Percentiles rank a stretch among this genome's conserved stretches.
Evolutionary conservation across 2,113 vertebrate species (phyloP).

Genomic region (Galbula dea): DNA sequence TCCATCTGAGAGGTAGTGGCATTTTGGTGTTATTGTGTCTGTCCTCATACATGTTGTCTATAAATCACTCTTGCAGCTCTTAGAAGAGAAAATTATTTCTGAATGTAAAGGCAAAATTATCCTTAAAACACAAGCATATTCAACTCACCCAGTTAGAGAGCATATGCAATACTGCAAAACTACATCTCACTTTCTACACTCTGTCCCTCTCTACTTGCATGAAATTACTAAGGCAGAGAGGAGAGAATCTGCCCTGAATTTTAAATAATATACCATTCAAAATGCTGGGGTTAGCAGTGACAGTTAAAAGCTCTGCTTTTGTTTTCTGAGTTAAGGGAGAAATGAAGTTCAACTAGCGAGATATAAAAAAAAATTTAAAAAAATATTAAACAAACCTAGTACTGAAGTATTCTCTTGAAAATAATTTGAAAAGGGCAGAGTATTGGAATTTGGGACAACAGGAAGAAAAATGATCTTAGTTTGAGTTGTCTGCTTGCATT

Average conservation of each 20-base stretch:
- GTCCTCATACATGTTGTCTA: neutral
- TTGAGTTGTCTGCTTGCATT: constrained; percentile 66
- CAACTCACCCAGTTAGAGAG: neutral
- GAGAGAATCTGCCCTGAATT: constrained; percentile 64
- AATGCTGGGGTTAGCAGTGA: constrained; percentile 53
- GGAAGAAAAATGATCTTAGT: constrained; percentile 77
- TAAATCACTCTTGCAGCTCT: neutral
- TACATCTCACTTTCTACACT: neutral
- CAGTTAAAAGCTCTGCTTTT: constrained; percentile 44
- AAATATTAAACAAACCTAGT: neutral
- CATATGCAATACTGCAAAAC: neutral
- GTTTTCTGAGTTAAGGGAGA: constrained; percentile 54
- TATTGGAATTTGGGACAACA: constrained; percentile 77
- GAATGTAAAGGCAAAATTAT: neutral
- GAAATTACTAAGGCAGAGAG: constrained; percentile 57
- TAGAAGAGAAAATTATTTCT: neutral
- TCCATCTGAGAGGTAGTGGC: neutral
- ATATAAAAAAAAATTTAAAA: neutral
- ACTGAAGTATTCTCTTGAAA: constrained; percentile 65
- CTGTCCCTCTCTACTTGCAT: neutral
- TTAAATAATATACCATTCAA: constrained; percentile 64
- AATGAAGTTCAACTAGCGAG: constrained; percentile 45
- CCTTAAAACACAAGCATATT: neutral
- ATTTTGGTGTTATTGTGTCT: neutral
- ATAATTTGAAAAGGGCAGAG: constrained; percentile 75